Base-by-base conservation (phyloP, 2,113 vertebrate species). In the Oceanites oceanicus region DNA sequence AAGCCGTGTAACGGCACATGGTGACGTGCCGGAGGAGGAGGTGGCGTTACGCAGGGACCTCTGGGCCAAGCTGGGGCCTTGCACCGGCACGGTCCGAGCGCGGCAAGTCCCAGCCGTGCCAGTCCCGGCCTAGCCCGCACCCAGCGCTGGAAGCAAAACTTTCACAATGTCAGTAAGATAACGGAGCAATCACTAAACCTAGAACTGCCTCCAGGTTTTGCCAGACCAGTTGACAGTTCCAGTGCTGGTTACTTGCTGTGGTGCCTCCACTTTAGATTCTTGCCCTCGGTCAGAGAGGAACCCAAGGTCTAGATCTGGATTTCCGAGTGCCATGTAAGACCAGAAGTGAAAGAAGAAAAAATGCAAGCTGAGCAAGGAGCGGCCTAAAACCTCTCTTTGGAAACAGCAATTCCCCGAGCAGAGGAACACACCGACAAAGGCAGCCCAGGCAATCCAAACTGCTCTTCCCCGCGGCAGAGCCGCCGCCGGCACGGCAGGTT, bases 1-100 rank as follows among this genome's bases (percentile, higher is more conserved):
- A 19, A 68, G 45, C 42, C 16, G 6, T 10, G 8, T 4, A 23
- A 4, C 0, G 4, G 52, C 3, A 22, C 38, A 1, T 3, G 2
- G 47, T 2, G 71, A 62, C 13, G 2, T 10, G 13, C 34, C 7
- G 6, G 34, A 19, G 55, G 40, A 42, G 21, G 70, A 30, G 45
- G 38, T 13, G n/a, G 23, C n/a, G 21, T 11, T 8, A 13, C 34
- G 15, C 7, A 6, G 2, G 9, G 49, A 40, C n/a, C n/a, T 23
- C 29, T 32, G 59, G 50, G 30, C 67, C 42, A 12, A 17, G 29
- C 32, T 14, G n/a, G 56, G n/a, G n/a, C 74, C 27, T 13, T 21
- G 32, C 42, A 30, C n/a, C 20, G 38, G 58, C 56, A 30, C 2
- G 2, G 36, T 8, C 40, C 5, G 4, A 62, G 63, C 65, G 12